Evolutionary conservation across 2,797 vertebrate genomes (phyloP), one percentile per base, ranked within the genome.

Genomic region (Gallinago solitaria): DNA sequence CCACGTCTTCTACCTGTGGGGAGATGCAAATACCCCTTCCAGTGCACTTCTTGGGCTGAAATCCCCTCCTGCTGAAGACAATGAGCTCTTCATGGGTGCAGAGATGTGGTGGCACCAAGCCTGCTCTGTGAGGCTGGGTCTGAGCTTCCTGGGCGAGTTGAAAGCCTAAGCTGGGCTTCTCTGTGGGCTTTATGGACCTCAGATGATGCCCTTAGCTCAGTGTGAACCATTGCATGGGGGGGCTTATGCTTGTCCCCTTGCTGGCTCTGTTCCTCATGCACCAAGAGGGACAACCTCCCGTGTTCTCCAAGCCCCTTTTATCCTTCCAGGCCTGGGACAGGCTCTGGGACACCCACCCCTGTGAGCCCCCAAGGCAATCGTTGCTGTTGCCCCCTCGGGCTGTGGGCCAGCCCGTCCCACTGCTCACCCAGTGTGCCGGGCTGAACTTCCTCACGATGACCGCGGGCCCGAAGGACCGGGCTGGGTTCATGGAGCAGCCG

Each of bases 401-500:
- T 30, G 45, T 16, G 0, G 2, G 10, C 56, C 48, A 35, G 35
- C 53, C 33, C 3, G 1, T 11, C 91, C 75, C 6, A 1, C 7
- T 43, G 91, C 98, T 98, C 95, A 98, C 98, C 98, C 98, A 98
- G 8, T 98, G 98, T 0, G 88, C 78, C 0, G 94, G 2, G 86
- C 91, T 97, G 97, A 98, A 98, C 78, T 61, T 94, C 18, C 91
- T 97, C 95, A 97, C 96, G 80, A 98, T 11, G 5, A 98, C 97
- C 0, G 98, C 98, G 0, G 98, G 98, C 17, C 97, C 98, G 0
- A 98, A 98, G 53, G 98, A 98, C 20, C 98, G 97, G 25, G 98
- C 98, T 6, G 98, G 98, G 35, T 98, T 98, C 98, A 98, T 98
- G 93, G 98, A 98, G 84, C 98, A 98, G 92, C 98, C 98, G 0